These are phyloP conservation scores for Drosophila ohnishii DNA, from an alignment of 1,140 invertebrate species.

Conservation along the genomic window DNA sequence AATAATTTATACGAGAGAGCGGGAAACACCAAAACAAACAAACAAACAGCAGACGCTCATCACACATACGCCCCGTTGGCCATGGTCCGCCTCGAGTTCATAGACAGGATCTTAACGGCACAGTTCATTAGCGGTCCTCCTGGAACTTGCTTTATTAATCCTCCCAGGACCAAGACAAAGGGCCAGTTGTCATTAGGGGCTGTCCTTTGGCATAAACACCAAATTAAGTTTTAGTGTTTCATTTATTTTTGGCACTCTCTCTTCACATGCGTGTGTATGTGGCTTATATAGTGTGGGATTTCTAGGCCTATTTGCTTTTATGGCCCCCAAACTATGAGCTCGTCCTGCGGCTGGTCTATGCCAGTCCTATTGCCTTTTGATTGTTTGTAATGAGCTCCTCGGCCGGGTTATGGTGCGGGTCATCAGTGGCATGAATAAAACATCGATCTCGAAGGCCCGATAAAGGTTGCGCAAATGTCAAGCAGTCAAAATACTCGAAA, in stretches of 20 bases:
- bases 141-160: conserved; percentile 75
- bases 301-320: conserved; percentile 43
- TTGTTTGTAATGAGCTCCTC: conserved; percentile 69
- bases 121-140: conserved; percentile 71
- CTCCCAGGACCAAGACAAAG: conserved; percentile 54
- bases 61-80: conserved; percentile 67
- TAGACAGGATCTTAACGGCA: conserved; percentile 61
- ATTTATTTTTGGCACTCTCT: conserved; percentile 59
- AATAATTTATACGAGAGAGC: conserved; percentile 56
- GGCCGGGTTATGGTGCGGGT: conserved; percentile 30
- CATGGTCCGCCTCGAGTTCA: conserved; percentile 53
- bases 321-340: conserved; percentile 13
- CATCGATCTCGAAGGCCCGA: conserved; percentile 35
- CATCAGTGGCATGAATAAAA: conserved; percentile 55
- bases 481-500: conserved; percentile 16
- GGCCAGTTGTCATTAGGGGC: conserved; percentile 71
- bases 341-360: conserved; percentile 37
- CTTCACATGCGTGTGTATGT: conserved; percentile 15
- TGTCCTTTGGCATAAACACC: conserved; percentile 66
- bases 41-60: conserved; percentile 47
- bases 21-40: conserved; percentile 44
- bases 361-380: conserved; percentile 72
- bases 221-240: conserved; percentile 79
- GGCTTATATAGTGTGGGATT: conserved; percentile 18
- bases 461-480: conserved; percentile 43